Evolutionary conservation across 2,797 vertebrate species (phyloP), one percentile per base, ranked within the genome.

Genomic region (Sebastes reedi): DNA sequence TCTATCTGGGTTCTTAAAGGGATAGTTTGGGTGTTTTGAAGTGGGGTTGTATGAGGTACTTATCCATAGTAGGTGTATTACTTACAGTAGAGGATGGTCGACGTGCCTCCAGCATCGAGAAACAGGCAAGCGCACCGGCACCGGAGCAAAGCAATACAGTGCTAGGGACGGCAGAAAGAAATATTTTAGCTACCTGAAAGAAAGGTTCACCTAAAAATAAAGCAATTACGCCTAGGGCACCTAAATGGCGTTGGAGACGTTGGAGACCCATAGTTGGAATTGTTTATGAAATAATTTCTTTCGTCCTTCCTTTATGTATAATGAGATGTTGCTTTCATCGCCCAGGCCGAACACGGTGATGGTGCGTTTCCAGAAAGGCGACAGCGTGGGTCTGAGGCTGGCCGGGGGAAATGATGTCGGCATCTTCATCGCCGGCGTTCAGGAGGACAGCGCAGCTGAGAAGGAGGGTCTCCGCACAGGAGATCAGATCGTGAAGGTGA

Each of bases 401-500:
- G 97, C 98, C 1, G 98, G 98, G 9, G 98, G 98, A 50, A 99
- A 99, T 7, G 98, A 99, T 4, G 98, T 99, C 0, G 98, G 98
- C n/a, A 98, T 99, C 93, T 99, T 99, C 92, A 95, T 99, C 36
- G 98, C 97, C 16, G 97, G 97, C 18, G 96, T 99, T 89, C 98
- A 99, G 87, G 98, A 99, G 83, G 98, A 98, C 65, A 99, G 98
- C 20, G 96, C 97, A 0, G 98, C 98, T 0, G 98, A 99, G 75
- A 85, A 96, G 80, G 97, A 99, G 79, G 98, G 98, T 1, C 96
- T 99, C 6, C 92, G 87, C 60, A 95, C 95, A 8, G 98, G 98
- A 80, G 98, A 99, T 88, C 98, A 99, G 89, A 98, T 99, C 80
- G 94, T 99, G 87, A 99, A 99, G 97, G 98, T 98, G 89, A 64